A percentile compares a stretch with the other conserved stretches of the same genome.
These are phyloP conservation scores for Cyprinodon variegatus DNA, from an alignment of 2,113 vertebrate species.

Conservation along the genomic window DNA sequence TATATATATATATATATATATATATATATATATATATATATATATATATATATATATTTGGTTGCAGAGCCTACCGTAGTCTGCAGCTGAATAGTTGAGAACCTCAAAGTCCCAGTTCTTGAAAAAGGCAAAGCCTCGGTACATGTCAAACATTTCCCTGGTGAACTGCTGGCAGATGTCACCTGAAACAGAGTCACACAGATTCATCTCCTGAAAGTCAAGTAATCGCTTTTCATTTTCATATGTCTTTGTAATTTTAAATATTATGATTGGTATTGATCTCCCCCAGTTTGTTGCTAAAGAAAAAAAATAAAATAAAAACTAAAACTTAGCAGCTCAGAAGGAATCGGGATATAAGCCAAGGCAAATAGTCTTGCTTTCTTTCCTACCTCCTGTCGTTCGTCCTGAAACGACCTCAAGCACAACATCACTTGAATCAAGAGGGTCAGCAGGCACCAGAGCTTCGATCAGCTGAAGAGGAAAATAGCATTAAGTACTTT, in stretches of 20 bases:
- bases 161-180: slow-evolving; percentile 98
- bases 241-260: not conserved
- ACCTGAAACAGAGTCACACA: slow-evolving; percentile 74
- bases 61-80: slow-evolving; percentile 84
- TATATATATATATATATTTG: not conserved
- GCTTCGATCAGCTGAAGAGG: slow-evolving; percentile 83
- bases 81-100: slow-evolving; percentile 85
- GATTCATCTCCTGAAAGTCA: not conserved
- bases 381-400: slow-evolving; percentile 90
- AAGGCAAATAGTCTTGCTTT: not conserved
- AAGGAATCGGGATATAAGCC: not conserved
- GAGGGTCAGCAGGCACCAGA: slow-evolving; percentile 85
- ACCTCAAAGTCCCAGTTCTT: slow-evolving; percentile 90
- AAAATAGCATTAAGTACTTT: not conserved
- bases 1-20: too few relatives aligned
- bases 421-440: slow-evolving; percentile 82
- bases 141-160: slow-evolving; percentile 94
- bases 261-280: not conserved
- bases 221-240: not conserved
- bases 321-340: not conserved
- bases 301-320: not conserved
- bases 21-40: too few relatives aligned
- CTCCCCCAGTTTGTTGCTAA: not conserved
- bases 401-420: slow-evolving; percentile 92
- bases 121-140: slow-evolving; percentile 86